Conservation (phyloP, 2,888 invertebrate species). For the Campoplex nolae region DNA sequence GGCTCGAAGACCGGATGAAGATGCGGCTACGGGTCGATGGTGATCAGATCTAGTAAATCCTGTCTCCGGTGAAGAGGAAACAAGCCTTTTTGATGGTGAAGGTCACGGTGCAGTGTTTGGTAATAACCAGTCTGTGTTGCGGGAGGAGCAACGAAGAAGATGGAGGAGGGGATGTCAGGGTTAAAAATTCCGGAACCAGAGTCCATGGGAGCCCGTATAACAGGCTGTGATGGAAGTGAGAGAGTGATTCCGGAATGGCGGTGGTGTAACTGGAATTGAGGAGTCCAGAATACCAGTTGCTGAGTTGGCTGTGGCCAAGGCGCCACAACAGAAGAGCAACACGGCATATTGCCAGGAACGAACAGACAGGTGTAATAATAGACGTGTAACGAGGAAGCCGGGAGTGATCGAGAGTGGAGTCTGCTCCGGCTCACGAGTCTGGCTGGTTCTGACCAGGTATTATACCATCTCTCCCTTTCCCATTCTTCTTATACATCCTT, state of each 20-base stretch:
- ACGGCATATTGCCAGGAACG: constrained; percentile 62
- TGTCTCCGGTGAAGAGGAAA: constrained; percentile 35
- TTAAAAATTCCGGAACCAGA: constrained; percentile 49
- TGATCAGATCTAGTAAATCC: constrained; percentile 45
- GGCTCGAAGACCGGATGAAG: neutral
- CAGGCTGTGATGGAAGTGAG: constrained; percentile 13
- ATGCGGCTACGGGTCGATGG: constrained; percentile 21
- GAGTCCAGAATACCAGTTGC: constrained; percentile 43
- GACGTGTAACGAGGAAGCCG: constrained; percentile 79
- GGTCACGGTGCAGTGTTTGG: constrained; percentile 35
- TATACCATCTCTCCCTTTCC: constrained; percentile 53
- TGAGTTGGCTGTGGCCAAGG: constrained; percentile 42
- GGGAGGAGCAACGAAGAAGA: neutral
- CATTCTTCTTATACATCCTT: constrained; percentile 17
- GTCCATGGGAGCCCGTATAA: constrained; percentile 63
- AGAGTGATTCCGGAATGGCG: constrained; percentile 29
- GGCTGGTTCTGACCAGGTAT: constrained; percentile 55
- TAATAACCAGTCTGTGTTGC: constrained; percentile 62
- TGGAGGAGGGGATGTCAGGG: neutral
- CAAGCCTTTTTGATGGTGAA: constrained; percentile 43
- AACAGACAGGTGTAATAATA: constrained; percentile 81
- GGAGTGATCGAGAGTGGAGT: constrained; percentile 71
- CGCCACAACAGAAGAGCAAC: constrained; percentile 54
- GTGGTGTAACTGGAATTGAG: constrained; percentile 80
- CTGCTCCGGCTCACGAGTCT: constrained; percentile 52